Percentiles rank a stretch among this genome's conserved stretches.
phyloP scores from a whole-genome alignment of 2,113 vertebrate genomes.

The Neolamprologus sp. region DNA sequence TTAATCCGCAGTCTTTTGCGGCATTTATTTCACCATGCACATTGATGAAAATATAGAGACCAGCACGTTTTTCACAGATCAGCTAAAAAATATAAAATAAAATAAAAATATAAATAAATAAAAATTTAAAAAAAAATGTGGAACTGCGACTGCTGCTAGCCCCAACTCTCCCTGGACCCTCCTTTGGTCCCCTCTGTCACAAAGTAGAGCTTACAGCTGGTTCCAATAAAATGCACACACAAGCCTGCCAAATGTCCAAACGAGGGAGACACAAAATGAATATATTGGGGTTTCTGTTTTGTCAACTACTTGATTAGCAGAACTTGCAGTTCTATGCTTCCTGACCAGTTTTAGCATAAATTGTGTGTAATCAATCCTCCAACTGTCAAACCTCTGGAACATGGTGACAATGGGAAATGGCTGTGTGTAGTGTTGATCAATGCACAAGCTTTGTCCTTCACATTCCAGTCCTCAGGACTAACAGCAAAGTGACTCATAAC shows the following conservation, averaged over 20 bases:
- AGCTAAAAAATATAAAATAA: not conserved
- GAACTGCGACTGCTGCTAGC: not conserved
- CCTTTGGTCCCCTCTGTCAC: conserved; percentile 27
- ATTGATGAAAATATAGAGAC: conserved; percentile 31
- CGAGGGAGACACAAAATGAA: not conserved
- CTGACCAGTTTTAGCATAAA: not conserved
- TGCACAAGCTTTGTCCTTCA: conserved; percentile 26
- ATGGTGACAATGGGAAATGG: conserved; percentile 27
- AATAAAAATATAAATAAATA: not conserved
- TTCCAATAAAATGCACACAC: conserved; percentile 43
- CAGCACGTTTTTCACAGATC: conserved; percentile 25
- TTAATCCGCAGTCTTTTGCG: not conserved
- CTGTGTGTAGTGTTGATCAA: conserved; percentile 41
- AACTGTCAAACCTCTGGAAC: conserved; percentile 1
- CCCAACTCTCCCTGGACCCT: not conserved
- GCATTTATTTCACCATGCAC: not conserved
- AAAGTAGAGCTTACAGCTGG: conserved; percentile 51
- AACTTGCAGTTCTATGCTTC: conserved; percentile 4
- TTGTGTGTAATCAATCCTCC: not conserved
- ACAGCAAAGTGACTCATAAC: conserved; percentile 11
- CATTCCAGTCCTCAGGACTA: not conserved
- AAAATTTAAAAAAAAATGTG: accelerated
- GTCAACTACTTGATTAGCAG: conserved; percentile 16
- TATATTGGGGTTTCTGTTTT: conserved; percentile 3
- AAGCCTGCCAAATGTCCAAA: conserved; percentile 12